Base-by-base conservation (phyloP, 1,140 invertebrate species). In the Drosophila carrolli region DNA sequence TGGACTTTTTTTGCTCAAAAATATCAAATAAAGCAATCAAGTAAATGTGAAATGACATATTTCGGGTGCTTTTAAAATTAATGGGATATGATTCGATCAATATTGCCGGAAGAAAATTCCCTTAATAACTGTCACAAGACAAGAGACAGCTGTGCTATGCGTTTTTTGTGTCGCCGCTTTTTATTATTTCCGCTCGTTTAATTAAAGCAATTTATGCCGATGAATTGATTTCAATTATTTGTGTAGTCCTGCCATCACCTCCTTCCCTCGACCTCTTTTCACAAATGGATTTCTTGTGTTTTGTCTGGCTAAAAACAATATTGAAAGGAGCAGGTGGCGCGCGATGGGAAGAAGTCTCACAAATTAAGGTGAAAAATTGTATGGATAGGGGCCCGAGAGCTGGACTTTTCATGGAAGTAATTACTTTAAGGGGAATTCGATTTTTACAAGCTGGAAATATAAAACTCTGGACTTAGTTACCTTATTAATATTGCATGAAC, bases 251-350 rank as follows among this genome's bases (percentile, higher is more conserved):
- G 61, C 29, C 54, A 44, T 35, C 32, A 43, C 55, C 19, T 23
- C 19, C 27, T 13, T 4, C 14, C 5, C 9, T 19, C 16, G 62
- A 27, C 29, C n/a, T 35, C 37, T 47, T 47, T 63, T 76, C 50
- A 57, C 62, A 83, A 83, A 85, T 80, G 61, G 54, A 63, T 68
- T 81, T 76, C 54, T 67, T 79, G 61, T 56, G 50, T 75, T 67
- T 62, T 71, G 27, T 38, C 16, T 14, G 14, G 9, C 14, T 14
- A 29, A 70, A 57, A 70, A 48, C 43, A 57, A 71, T 71, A 57
- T 71, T 41, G 51, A 56, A 47, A 11, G 51, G 23, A 41, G n/a
- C 65, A 66, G 65, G 46, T 68, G 65, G 11, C 1, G 46, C 29
- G 2, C 29, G 11, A 48, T 40, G 16, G 38, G 9, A 19, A 9